Evolutionary conservation across 2,888 invertebrate genomes (phyloP).

Genomic region (Andrena bicolor): DNA sequence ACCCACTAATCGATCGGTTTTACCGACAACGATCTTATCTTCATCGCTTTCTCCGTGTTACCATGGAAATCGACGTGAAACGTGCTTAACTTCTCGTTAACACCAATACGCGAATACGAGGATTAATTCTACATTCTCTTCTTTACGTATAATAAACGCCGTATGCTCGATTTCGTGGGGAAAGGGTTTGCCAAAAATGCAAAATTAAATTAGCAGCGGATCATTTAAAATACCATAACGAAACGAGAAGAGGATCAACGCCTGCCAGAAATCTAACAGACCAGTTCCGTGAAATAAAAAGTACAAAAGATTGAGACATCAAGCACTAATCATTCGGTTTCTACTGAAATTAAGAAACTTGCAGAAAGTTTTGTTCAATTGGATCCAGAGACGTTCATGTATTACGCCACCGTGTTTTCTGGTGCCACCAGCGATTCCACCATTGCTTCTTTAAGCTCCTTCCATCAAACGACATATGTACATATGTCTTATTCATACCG

Average conservation of each 20-base stretch:
- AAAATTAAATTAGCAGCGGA: too few relatives aligned
- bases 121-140: not conserved
- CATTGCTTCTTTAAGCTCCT: not conserved
- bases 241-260: too few relatives aligned
- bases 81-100: constrained; percentile 6
- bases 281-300: too few relatives aligned
- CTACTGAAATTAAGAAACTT: too few relatives aligned
- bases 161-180: too few relatives aligned
- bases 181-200: too few relatives aligned
- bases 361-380: not conserved
- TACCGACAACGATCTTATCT: constrained; percentile 24
- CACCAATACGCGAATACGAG: constrained; percentile 4
- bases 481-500: constrained; percentile 12
- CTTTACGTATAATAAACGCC: not conserved
- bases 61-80: constrained; percentile 7
- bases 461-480: not conserved
- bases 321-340: too few relatives aligned
- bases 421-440: not conserved
- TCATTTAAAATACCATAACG: too few relatives aligned
- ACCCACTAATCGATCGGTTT: constrained; percentile 65
- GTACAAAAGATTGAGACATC: too few relatives aligned
- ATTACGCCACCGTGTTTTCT: not conserved
- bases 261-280: too few relatives aligned
- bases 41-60: constrained; percentile 24
- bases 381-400: not conserved